These are phyloP conservation scores for Melinaea marsaeus DNA, from an alignment of 2,888 invertebrate genomes.

Conservation along the genomic window DNA sequence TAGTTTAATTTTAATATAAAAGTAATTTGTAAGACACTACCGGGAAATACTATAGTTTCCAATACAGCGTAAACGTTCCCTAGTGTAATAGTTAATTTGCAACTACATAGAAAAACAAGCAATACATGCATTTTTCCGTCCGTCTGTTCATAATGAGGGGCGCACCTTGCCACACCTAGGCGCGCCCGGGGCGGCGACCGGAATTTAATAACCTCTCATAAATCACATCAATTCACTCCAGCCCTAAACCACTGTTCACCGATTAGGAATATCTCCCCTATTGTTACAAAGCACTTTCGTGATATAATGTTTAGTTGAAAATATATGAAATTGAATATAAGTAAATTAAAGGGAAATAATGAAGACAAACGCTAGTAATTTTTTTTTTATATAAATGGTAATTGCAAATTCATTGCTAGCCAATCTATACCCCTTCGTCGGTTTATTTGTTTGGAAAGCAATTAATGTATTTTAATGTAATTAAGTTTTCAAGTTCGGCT, in stretches of 20 bases:
- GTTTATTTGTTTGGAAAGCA: too few species aligned
- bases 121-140: conserved; percentile 26
- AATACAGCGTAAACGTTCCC: neutral
- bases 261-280: conserved; percentile 47
- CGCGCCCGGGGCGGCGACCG: conserved; percentile 49
- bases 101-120: conserved; percentile 4
- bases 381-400: too few species aligned
- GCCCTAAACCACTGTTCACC: conserved; percentile 33
- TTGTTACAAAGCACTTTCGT: conserved; percentile 34
- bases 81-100: conserved; percentile 2
- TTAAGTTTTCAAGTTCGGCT: too few species aligned
- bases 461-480: too few species aligned
- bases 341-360: neutral
- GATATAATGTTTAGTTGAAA: conserved; percentile 4
- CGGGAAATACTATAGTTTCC: conserved; percentile 2
- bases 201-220: conserved; percentile 65
- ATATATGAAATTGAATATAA: conserved; percentile 6
- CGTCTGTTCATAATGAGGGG: conserved; percentile 42
- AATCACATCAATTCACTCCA: conserved; percentile 45
- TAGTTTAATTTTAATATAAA: too few species aligned
- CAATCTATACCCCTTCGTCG: too few species aligned
- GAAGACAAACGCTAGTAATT: neutral
- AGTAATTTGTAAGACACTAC: neutral
- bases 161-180: conserved; percentile 43
- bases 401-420: too few species aligned